phyloP scores from a whole-genome alignment of 2,888 invertebrate genomes.

The Sabatieria punctata region DNA sequence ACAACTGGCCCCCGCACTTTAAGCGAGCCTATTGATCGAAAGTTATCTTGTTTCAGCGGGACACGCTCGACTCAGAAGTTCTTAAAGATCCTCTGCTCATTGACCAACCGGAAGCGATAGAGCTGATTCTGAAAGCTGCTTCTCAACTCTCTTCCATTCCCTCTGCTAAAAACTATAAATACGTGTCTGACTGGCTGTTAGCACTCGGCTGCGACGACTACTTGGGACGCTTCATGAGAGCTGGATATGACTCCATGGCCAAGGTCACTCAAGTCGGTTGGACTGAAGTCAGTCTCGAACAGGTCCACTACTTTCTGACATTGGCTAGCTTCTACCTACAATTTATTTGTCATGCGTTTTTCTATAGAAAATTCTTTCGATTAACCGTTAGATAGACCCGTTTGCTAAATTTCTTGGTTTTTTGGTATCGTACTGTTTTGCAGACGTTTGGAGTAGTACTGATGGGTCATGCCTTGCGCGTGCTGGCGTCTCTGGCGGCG shows the following conservation, averaged over 20 bases:
- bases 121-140: neutral
- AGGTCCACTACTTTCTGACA: neutral
- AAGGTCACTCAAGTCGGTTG: neutral
- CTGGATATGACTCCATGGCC: conserved; percentile 18
- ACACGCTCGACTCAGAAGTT: neutral
- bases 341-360: too few species aligned
- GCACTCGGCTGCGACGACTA: conserved; percentile 19
- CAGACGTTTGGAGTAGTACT: too few species aligned
- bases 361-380: too few species aligned
- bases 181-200: conserved; percentile 24
- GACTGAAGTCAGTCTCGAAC: neutral
- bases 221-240: conserved; percentile 19
- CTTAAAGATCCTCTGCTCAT: neutral
- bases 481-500: neutral
- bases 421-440: too few species aligned
- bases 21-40: too few species aligned
- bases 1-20: too few species aligned
- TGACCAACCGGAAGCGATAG: neutral
- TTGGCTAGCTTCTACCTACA: too few species aligned
- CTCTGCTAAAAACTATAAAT: conserved; percentile 14
- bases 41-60: conserved; percentile 1
- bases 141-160: neutral
- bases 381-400: too few species aligned
- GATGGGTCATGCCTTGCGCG: neutral
- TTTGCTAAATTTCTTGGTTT: too few species aligned